Base-by-base conservation (phyloP, 1,140 invertebrate genomes). In the Pseudomyrmex concolor region DNA sequence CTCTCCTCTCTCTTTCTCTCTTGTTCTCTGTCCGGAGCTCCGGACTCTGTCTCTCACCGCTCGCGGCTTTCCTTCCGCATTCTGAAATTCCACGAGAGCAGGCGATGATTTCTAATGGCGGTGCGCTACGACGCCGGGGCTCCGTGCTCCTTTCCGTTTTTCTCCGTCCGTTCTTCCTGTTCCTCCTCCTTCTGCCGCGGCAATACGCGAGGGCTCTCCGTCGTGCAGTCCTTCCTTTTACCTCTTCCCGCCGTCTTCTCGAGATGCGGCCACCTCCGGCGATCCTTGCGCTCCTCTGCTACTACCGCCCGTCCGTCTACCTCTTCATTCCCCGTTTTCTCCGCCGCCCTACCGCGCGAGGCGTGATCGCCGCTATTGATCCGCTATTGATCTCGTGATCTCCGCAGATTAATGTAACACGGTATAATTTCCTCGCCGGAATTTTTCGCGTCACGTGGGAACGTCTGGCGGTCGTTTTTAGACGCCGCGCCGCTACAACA, bases 51-150 rank as follows among this genome's bases (percentile, higher is more conserved):
- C 81, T 68, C 81, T 63, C 73, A 67, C 67, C 62, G 84, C 55
- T 73, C 55, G 45, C 70, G 85, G 88, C 91, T 92, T 92, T 92
- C 91, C 92, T 92, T 92, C 92, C 92, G 92, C 92, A 92, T 92
- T 91, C 92, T 90, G 81, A 91, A 90, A 92, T 92, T 91, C 91
- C 84, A 76, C 81, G 71, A 86, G 83, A 74, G 78, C 73, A 70
- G 85, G 73, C 90, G 87, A 90, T 91, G 88, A 90, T 91, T 92
- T 86, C 88, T 88, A 90, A 90, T 86, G 88, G 87, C 84, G 84
- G 77, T 48, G 73, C 66, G 72, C 83, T 60, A 66, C 84, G 78
- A 84, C 59, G 74, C 62, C 76, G 57, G 71, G 0, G 34, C 34
- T 34, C 66, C 57, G 50, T 63, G 73, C 74, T 73, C 73, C 71